Evolutionary conservation across 2,797 vertebrate genomes (phyloP).

Genomic region (Rhincodon typus): DNA sequence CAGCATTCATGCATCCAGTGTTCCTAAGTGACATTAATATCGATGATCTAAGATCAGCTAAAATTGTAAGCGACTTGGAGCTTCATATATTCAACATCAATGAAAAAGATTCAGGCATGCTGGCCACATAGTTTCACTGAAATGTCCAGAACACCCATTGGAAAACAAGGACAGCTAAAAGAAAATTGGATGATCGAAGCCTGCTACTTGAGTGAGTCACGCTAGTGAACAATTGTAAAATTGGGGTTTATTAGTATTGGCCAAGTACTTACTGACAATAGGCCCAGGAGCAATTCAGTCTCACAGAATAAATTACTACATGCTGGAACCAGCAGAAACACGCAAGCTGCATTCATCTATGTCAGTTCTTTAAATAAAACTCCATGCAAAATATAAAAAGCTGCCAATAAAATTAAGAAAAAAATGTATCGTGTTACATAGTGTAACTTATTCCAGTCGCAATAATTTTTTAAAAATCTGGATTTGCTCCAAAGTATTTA

Average conservation of each 20-base stretch:
- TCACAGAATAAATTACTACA: conserved; percentile 10
- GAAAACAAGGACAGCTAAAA: too few species aligned
- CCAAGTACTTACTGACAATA: neutral
- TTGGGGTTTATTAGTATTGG: neutral
- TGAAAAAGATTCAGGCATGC: neutral
- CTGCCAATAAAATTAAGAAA: neutral
- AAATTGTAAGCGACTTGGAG: neutral
- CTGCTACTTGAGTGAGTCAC: neutral
- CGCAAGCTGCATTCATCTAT: neutral
- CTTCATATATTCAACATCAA: neutral
- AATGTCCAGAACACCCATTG: neutral
- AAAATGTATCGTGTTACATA: neutral
- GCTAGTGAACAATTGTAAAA: neutral
- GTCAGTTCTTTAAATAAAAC: neutral
- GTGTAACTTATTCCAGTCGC: neutral
- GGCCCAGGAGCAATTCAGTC: neutral
- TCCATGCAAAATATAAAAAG: neutral
- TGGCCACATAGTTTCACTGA: neutral
- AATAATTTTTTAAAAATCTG: neutral
- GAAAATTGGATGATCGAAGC: neutral
- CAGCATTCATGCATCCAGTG: neutral
- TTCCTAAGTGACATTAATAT: neutral
- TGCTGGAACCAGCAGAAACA: neutral
- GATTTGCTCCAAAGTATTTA: conserved; percentile 7
- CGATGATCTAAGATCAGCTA: too few species aligned